Evolutionary conservation across 2,888 invertebrate genomes (phyloP), one percentile per base, ranked within the genome.

Genomic region (Calephelis perditalis): DNA sequence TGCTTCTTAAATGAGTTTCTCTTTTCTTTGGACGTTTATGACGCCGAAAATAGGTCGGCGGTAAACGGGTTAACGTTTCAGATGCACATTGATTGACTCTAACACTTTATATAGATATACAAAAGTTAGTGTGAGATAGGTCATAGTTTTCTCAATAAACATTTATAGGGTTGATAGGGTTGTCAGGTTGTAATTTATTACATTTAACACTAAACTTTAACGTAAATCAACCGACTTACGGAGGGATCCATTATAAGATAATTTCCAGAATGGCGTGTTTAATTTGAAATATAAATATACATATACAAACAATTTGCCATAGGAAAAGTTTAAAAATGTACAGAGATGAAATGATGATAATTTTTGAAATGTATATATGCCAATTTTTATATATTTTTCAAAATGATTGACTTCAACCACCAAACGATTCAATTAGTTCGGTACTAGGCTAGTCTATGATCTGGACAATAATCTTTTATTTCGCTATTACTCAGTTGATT

Each of bases 1-100:
- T 78, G 76, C 75, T 75, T 78, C 77, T 76, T 75, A 71, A 75
- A 73, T 71, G 71, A 68, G 71, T 68, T 61, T 64, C 65, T 65
- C 40, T 67, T 67, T 66, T 68, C 66, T 64, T 54, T 59, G 56
- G 61, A 57, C 68, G 62, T 67, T 70, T 69, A 65, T 63, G 57
- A 60, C 44, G 59, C 62, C 61, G 49, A 56, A 68, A 68, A 62
- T 68, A 62, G 67, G 67, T 63, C 63, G 65, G 62, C 37, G 47
- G 52, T 52, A 63, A 60, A 56, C 57, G 59, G 65, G 62, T 64
- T 68, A 64, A 62, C 57, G 62, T 63, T 56, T 36, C 57, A 52
- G 55, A 12, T 57, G 40, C 56, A 62, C 54, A 65, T 65, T 52
- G 52, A 52, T 52, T 36, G 52, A 52, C 52, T 40, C 40, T 35